Evolutionary conservation across 2,797 vertebrate genomes (phyloP).

Genomic region (Varecia variegata): DNA sequence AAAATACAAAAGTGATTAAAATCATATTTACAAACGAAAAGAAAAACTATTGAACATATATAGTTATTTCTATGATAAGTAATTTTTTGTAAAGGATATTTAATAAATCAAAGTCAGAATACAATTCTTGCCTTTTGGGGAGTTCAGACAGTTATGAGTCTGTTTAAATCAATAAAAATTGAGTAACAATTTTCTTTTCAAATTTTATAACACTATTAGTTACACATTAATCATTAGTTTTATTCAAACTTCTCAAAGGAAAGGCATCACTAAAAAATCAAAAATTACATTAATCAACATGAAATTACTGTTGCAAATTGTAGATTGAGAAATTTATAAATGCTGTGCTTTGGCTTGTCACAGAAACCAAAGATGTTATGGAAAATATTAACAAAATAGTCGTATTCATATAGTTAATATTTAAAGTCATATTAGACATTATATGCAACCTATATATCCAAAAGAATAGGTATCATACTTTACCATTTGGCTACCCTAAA

Average conservation of each 20-base stretch:
- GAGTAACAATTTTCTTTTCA: background rate
- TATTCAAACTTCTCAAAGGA: constrained; percentile 4
- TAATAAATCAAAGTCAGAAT: background rate
- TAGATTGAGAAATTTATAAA: background rate
- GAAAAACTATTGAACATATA: background rate
- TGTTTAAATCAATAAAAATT: background rate
- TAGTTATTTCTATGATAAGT: background rate
- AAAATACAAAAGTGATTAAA: background rate
- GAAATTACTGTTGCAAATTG: background rate
- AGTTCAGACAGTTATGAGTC: background rate
- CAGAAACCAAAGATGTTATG: background rate
- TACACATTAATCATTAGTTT: background rate
- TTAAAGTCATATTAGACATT: background rate
- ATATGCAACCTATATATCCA: background rate
- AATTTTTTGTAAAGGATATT: background rate
- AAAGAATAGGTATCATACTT: background rate
- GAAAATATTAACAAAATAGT: background rate
- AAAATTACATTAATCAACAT: background rate
- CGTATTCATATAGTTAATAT: background rate
- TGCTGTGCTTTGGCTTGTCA: background rate
- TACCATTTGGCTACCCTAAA: background rate
- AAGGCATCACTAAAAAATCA: background rate
- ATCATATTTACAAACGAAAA: background rate
- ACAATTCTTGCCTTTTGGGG: background rate
- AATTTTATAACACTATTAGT: background rate